Evolutionary conservation across 2,797 vertebrate species (phyloP), one percentile per base, ranked within the genome.

Genomic region (Crocodylus rhombifer): DNA sequence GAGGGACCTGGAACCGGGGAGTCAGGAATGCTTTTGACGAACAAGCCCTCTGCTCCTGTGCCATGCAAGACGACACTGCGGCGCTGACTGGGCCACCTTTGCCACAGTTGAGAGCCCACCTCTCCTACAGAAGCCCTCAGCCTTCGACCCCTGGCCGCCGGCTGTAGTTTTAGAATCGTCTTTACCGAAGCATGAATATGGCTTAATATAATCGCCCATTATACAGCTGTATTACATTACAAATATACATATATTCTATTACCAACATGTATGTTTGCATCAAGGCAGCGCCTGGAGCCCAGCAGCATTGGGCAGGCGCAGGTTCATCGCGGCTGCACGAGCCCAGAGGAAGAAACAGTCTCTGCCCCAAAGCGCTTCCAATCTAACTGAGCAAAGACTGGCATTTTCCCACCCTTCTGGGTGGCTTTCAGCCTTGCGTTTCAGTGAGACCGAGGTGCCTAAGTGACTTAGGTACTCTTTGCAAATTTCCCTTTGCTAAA

Each of bases 121-220:
- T 20, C 33, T 36, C 21, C 33, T 14, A 71, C 67, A 25, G 13
- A 71, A 36, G 23, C 20, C 67, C 25, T 42, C 67, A 71, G 42
- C 20, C 26, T 42, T 26, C 1, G 0, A 6, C 25, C 14, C 58
- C 20, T 25, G 25, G 77, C 71, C 2, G 0, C 18, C 16, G 36
- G 23, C 0, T 1, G 36, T 4, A 9, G 42, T 80, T 89, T 83
- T 71, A 73, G 63, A 20, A n/a, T 12, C 4, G 17, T 18, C 51
- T 56, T 20, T 85, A 74, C 26, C 23, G 0, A n/a, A 7, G 14
- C 33, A 26, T 28, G 1, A 0, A 4, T 26, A 7, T 51, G 67
- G 42, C 25, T 76, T 14, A 2, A 42, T 51, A 51, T 10, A 51
- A 10, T 51, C 42, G 42, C 10, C 42, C 42, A 51, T 51, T 51